phyloP scores from a whole-genome alignment of 1,140 invertebrate genomes.

The Dolichoris vasculosae region DNA sequence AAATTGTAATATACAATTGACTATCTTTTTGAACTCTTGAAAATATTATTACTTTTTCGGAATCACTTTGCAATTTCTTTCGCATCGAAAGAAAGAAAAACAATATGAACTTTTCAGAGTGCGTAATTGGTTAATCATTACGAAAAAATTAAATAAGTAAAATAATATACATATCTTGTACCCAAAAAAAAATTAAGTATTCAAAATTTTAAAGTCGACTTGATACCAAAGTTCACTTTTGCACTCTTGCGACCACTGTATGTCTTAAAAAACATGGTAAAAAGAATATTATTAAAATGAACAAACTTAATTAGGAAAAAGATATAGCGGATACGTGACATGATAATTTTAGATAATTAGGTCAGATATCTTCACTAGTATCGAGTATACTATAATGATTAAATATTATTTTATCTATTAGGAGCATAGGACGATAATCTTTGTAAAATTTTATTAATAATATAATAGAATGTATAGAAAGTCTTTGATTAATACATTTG shows the following conservation, averaged over 20 bases:
- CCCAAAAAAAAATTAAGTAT: neutral
- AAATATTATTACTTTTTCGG: conserved; percentile 6
- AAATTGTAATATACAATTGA: neutral
- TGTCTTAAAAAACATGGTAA: neutral
- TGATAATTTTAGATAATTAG: neutral
- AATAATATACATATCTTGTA: conserved; percentile 47
- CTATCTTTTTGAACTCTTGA: neutral
- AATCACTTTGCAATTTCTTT: conserved; percentile 48
- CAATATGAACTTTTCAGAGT: conserved; percentile 33
- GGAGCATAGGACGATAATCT: neutral
- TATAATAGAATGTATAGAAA: neutral
- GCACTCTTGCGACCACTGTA: conserved; percentile 19
- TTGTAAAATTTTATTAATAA: conserved; percentile 18
- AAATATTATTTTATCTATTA: conserved; percentile 13
- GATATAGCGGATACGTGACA: neutral
- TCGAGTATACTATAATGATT: neutral
- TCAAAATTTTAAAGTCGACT: conserved; percentile 42
- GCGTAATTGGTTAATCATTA: conserved; percentile 53
- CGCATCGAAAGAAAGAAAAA: conserved; percentile 52
- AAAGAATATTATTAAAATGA: neutral
- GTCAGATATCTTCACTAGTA: neutral
- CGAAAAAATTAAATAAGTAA: conserved; percentile 9
- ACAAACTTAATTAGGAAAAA: neutral
- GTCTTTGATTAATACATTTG: conserved; percentile 16
- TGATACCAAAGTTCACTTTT: conserved; percentile 47